Evolutionary conservation across 2,888 invertebrate genomes (phyloP), one percentile per base, ranked within the genome.

Genomic region (Harmothoe impar): DNA sequence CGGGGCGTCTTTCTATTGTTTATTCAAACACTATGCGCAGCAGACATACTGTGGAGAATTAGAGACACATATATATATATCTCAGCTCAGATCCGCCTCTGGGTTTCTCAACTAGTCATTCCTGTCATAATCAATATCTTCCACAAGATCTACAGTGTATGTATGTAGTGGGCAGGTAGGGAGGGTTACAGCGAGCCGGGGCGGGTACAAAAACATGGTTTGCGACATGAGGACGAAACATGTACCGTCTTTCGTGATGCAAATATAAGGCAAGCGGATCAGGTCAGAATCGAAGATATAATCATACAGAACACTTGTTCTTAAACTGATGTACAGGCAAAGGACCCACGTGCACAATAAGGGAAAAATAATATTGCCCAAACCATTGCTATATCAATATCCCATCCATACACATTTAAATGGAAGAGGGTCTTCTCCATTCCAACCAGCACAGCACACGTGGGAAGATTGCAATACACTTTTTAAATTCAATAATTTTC

Each of bases 211-310:
- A 25, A 29, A 29, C 20, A 72, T 29, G 72, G 72, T 72, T 29
- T 72, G 72, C 72, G 31, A 72, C 72, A 72, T 72, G 72, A 72
- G 72, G 72, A 72, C 72, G 72, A 72, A 29, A 72, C 72, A 72
- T 29, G 25, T 29, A 29, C 20, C 25, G 25, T 72, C 72, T 72
- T 72, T 62, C 43, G 62, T 72, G 72, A 72, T 72, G 72, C 72
- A 72, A 72, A 25, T 72, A 3, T 72, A 72, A 72, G 72, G 72
- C 72, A 72, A 72, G 72, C 72, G 29, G 72, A 72, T 72, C 72
- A 72, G 15, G 72, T 72, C 25, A n/a, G 72, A 72, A 72, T 29
- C 72, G 17, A 62, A 72, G 72, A 72, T 15, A 25, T 62, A 62
- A 20, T 72, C 25, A 29, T 72, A 72, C 15, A 62, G 72, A 25